These are phyloP conservation scores for Pegoplata infirma DNA, from an alignment of 2,888 invertebrate genomes.

Conservation along the genomic window DNA sequence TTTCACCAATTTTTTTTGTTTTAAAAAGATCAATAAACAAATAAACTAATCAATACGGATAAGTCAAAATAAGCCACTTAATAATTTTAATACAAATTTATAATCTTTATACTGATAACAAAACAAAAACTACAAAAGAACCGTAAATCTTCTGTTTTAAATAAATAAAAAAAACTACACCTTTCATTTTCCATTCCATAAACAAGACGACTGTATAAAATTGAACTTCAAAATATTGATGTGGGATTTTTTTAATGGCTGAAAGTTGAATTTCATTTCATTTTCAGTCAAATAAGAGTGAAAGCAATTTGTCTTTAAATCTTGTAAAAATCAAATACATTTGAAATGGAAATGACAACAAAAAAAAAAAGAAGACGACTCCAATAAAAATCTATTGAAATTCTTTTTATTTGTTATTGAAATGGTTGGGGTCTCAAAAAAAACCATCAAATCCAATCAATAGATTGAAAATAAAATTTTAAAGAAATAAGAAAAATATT, in stretches of 20 bases:
- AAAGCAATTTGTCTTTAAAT: conserved; percentile 43
- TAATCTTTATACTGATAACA: neutral
- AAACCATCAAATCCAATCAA: conserved; percentile 22
- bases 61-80: neutral
- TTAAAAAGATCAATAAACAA: too few species aligned
- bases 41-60: too few species aligned
- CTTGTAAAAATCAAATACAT: conserved; percentile 14
- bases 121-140: neutral
- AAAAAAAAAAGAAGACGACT: conserved; percentile 9
- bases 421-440: neutral
- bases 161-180: neutral
- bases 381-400: conserved; percentile 8
- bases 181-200: neutral
- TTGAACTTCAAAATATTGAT: neutral
- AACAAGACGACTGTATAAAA: neutral
- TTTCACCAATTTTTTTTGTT: neutral
- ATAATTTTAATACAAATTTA: neutral
- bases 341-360: neutral
- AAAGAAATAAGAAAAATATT: conserved; percentile 22
- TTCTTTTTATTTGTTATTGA: conserved; percentile 11
- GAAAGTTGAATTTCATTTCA: neutral
- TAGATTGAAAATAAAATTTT: conserved; percentile 17
- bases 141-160: neutral
- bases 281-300: conserved; percentile 45
- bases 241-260: neutral